Conservation (phyloP, 1,140 invertebrate genomes). For the Drosophila kohkoa region DNA sequence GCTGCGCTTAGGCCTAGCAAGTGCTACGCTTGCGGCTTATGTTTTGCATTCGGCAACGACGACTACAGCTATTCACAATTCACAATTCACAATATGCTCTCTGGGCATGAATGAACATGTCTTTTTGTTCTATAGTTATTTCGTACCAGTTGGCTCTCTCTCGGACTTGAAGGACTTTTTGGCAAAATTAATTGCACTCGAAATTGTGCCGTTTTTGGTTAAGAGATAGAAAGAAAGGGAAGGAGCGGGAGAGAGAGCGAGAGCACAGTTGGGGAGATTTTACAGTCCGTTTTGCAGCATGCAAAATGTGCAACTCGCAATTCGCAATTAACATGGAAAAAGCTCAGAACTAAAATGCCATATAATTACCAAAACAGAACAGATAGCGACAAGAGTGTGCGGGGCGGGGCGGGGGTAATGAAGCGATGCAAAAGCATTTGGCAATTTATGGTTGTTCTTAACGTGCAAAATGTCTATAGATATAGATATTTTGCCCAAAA, state of each 20-base stretch:
- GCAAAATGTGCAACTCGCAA: conserved; percentile 18
- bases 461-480: conserved; percentile 22
- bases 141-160: no score
- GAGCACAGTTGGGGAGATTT: conserved; percentile 1
- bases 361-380: conserved; percentile 19
- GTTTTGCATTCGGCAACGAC: no score
- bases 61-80: no score
- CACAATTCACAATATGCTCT: no score
- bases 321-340: conserved; percentile 66
- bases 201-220: conserved; percentile 13
- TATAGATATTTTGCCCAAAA: conserved; percentile 30
- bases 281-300: conserved; percentile 6
- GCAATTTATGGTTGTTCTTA: conserved; percentile 34
- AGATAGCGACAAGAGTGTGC: background rate
- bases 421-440: conserved; percentile 16
- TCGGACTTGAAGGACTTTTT: background rate
- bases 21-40: no score
- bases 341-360: conserved; percentile 42
- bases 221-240: background rate
- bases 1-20: no score
- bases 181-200: conserved; percentile 19
- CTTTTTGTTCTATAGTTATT: no score
- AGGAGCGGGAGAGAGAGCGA: no score
- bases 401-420: background rate
- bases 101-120: no score